Evolutionary conservation across 2,113 vertebrate genomes (phyloP).

Genomic region (Corythaeola cristata): DNA sequence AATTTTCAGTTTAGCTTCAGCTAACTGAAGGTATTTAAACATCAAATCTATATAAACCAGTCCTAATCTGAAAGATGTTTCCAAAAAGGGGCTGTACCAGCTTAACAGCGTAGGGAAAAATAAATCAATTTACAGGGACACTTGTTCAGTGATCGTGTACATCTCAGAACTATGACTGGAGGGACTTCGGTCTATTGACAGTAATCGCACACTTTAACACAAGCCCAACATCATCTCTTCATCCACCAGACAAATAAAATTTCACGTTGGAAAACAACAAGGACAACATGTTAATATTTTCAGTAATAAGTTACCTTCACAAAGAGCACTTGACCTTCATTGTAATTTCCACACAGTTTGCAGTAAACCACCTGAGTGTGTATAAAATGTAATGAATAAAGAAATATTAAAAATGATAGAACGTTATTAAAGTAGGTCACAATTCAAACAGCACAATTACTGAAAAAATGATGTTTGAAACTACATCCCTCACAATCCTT

Average conservation of each 20-base stretch:
- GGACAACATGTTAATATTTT: conserved; percentile 44
- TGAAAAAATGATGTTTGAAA: conserved; percentile 3
- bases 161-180: neutral
- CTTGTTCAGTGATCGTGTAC: neutral
- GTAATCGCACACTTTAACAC: conserved; percentile 25
- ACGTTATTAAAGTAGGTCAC: conserved; percentile 57
- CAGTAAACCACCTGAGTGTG: conserved; percentile 49
- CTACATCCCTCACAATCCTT: neutral
- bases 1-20: conserved; percentile 13
- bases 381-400: conserved; percentile 57
- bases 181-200: neutral
- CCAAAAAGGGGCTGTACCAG: neutral
- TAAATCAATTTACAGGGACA: neutral
- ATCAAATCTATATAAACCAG: neutral
- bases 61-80: neutral
- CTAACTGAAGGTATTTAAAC: neutral
- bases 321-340: conserved; percentile 60
- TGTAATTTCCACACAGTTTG: conserved; percentile 46
- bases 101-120: neutral
- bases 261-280: conserved; percentile 34
- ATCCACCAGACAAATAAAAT: conserved; percentile 47
- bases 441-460: conserved; percentile 58
- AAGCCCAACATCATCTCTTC: neutral
- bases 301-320: conserved; percentile 42
- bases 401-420: conserved; percentile 52